A percentile compares a stretch with the other conserved stretches of the same genome.
Conservation (phyloP, 2,113 vertebrate species). For the Isurus oxyrinchus region DNA sequence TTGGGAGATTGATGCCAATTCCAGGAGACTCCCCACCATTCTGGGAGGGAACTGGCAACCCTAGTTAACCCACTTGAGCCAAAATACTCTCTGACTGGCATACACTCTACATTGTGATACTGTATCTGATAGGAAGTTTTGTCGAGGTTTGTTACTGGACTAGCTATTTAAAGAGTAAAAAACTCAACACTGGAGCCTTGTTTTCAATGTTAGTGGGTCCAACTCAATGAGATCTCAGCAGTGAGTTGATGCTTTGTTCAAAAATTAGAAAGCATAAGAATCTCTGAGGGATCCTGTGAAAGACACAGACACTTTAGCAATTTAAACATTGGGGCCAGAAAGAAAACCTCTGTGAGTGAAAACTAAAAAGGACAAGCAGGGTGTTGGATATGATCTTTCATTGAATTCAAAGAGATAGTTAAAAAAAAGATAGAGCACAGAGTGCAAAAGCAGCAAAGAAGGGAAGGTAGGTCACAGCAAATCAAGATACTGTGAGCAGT, state of each 20-base stretch:
- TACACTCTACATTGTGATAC: background rate
- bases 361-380: background rate
- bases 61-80: too few relatives aligned
- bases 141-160: background rate
- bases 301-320: background rate
- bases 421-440: background rate
- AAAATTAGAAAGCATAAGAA: background rate
- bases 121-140: background rate
- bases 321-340: background rate
- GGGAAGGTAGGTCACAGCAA: background rate
- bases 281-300: background rate
- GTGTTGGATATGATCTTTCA: background rate
- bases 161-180: background rate
- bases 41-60: too few relatives aligned
- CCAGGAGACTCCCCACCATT: too few relatives aligned
- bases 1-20: too few relatives aligned
- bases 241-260: background rate
- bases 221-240: background rate
- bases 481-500: background rate
- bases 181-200: background rate
- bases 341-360: background rate
- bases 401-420: background rate
- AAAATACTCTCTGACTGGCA: background rate
- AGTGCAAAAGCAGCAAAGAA: background rate
- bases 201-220: background rate